These are phyloP conservation scores for Mellivora capensis DNA, from an alignment of 2,113 vertebrate genomes.

Conservation along the genomic window DNA sequence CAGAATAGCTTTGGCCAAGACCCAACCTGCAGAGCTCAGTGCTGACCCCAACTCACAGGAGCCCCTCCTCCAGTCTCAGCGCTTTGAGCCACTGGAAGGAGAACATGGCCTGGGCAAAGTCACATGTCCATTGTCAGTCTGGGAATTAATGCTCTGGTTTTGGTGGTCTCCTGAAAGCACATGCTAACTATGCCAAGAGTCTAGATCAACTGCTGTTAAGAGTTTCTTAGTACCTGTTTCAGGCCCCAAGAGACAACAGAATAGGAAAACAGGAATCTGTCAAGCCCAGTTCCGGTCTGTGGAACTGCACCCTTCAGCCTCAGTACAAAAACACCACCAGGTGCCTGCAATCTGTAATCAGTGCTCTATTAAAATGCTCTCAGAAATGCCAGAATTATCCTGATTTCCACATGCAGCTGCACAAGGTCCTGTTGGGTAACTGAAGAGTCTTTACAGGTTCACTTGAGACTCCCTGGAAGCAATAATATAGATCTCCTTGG, in stretches of 20 bases:
- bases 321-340: conserved; percentile 64
- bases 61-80: not conserved
- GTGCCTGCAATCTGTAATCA: conserved; percentile 78
- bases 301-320: conserved; percentile 54
- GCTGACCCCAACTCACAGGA: not conserved
- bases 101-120: not conserved
- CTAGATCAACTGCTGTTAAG: not conserved
- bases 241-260: conserved; percentile 38
- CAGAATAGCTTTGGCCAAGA: not conserved
- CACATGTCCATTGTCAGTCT: not conserved
- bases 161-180: not conserved
- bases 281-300: conserved; percentile 46
- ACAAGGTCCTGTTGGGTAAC: conserved; percentile 60
- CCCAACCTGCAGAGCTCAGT: not conserved
- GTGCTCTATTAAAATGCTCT: conserved; percentile 71
- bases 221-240: conserved; percentile 34
- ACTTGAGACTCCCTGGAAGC: conserved; percentile 17
- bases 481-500: not conserved
- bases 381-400: conserved; percentile 64
- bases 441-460: conserved; percentile 61
- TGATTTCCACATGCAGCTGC: conserved; percentile 71
- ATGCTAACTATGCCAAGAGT: not conserved
- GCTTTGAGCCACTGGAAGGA: not conserved
- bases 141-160: not conserved
- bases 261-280: conserved; percentile 35